Base-by-base conservation (phyloP, 1,140 invertebrate species). In the Lordiphosa collinella region DNA sequence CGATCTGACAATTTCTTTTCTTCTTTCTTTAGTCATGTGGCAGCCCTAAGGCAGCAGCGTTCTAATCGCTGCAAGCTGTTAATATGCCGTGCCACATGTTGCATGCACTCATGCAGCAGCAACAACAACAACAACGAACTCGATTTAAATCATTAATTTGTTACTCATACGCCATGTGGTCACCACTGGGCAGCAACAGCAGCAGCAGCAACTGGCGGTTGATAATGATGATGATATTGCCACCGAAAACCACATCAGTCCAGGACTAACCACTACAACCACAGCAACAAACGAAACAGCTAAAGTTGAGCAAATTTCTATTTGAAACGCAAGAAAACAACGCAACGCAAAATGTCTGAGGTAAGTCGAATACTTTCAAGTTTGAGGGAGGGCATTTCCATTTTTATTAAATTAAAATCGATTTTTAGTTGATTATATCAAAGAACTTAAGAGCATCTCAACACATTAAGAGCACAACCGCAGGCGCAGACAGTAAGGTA, bases 31-130 rank as follows among this genome's bases (percentile, higher is more conserved):
- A 73, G 73, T 47, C 50, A 80, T 73, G 73, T 50, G 53, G 50
- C 56, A 55, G 65, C 69, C 36, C 73, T 79, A 69, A 73, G 68
- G 74, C 52, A 59, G 60, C 74, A 63, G 67, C 53, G 22, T 34
- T 38, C 7, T 11, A 35, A 4, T 41, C 36, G 55, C 64, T 54
- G 65, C 54, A 50, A 47, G 69, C 56, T 74, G 60, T 47, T 49
- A 70, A 41, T 37, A 74, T 75, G 75, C 36, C 57, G 60, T 64
- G 70, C 65, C 75, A 80, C 75, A 80, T 80, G 75, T 80, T 80
- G 75, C 75, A 79, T 54, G 60, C 60, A 31, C 54, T 60, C 67
- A 66, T 70, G 60, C 78, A 70, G 55, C 71, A 68, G 61, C 64
- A 57, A 35, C 62, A 22, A 29, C 18, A 49, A 7, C 67, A 52